These are phyloP conservation scores for Girardia tigrina DNA, from an alignment of 2,888 invertebrate species.

Conservation along the genomic window DNA sequence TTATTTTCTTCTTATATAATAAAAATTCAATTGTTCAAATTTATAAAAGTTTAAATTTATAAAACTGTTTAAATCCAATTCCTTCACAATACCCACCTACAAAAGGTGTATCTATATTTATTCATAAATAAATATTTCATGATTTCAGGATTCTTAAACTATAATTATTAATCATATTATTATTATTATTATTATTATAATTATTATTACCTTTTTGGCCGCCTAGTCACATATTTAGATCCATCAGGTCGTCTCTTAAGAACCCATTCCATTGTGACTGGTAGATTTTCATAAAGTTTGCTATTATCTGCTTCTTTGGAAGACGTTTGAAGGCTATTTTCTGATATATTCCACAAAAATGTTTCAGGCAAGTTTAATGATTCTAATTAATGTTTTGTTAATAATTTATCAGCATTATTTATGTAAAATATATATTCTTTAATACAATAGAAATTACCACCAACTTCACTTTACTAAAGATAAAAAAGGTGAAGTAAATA, in stretches of 20 bases:
- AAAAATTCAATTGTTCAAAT: neutral
- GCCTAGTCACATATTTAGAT: neutral
- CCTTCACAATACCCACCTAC: too few relatives aligned
- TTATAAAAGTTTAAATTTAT: neutral
- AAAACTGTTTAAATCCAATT: neutral
- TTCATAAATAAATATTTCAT: too few relatives aligned
- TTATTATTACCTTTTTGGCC: conserved; percentile 2
- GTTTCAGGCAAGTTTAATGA: neutral
- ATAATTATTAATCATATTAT: too few relatives aligned
- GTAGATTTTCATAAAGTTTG: neutral
- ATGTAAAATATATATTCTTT: too few relatives aligned
- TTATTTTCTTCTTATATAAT: neutral
- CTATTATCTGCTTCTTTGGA: neutral
- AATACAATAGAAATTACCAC: too few relatives aligned
- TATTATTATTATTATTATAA: neutral
- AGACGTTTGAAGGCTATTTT: neutral
- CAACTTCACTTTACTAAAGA: too few relatives aligned
- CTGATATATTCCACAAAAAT: neutral
- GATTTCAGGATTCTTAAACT: too few relatives aligned
- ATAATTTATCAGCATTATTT: too few relatives aligned
- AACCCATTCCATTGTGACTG: neutral
- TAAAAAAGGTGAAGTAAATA: too few relatives aligned
- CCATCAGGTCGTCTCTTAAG: neutral
- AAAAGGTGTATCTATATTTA: too few relatives aligned
- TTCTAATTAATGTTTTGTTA: too few relatives aligned